Conservation (phyloP, 2,113 vertebrate species). For the Solenodon paradoxus region DNA sequence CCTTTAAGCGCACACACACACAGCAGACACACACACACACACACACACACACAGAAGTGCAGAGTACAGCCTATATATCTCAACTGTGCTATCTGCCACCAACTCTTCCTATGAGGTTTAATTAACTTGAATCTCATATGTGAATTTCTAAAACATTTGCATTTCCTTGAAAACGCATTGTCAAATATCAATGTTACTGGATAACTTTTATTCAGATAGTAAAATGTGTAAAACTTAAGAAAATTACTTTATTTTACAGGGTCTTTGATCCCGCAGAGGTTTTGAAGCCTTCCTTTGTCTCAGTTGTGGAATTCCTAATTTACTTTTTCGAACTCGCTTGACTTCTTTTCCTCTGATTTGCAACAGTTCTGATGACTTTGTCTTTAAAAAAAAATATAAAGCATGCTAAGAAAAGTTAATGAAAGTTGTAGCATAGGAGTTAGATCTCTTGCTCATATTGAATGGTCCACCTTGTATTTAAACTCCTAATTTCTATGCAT, state of each 20-base stretch:
- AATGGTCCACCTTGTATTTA: slow-evolving; percentile 11
- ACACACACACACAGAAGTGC: neutral
- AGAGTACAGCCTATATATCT: neutral
- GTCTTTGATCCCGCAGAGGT: slow-evolving; percentile 65
- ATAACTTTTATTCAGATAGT: neutral
- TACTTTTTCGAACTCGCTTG: slow-evolving; percentile 33
- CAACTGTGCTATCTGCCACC: neutral
- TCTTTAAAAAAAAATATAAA: slow-evolving; percentile 76
- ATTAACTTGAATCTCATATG: neutral
- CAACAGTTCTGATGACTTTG: slow-evolving; percentile 68
- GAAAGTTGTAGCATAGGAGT: neutral
- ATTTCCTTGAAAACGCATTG: slow-evolving; percentile 7
- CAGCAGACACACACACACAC: too few species aligned
- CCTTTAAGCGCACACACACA: too few species aligned
- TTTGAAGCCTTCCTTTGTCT: slow-evolving; percentile 58
- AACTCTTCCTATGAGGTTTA: neutral
- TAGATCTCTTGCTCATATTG: slow-evolving; percentile 25
- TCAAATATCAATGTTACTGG: neutral
- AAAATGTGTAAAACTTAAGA: slow-evolving; percentile 38
- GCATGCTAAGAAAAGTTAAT: slow-evolving; percentile 12
- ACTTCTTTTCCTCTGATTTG: slow-evolving; percentile 74
- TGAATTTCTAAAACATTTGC: neutral
- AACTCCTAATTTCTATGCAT: slow-evolving; percentile 10
- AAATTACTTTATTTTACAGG: slow-evolving; percentile 75
- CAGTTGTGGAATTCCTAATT: neutral